Evolutionary conservation across 2,113 vertebrate genomes (phyloP).

Genomic region (Rhineura floridana): DNA sequence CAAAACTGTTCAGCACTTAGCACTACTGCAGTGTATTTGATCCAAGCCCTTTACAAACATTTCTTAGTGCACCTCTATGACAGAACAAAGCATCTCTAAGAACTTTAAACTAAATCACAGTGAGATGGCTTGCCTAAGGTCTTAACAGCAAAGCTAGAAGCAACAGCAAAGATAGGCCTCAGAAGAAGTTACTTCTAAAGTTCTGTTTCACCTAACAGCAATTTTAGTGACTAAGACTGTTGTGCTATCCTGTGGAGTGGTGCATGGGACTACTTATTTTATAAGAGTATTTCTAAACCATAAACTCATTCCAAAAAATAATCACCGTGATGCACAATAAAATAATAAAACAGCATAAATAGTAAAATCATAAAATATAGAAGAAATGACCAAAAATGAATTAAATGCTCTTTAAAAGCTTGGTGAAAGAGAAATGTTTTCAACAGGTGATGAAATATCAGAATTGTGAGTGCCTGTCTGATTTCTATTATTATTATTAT

Average conservation of each 20-base stretch:
- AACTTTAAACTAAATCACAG: not conserved
- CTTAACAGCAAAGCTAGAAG: not conserved
- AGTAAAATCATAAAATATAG: too few species aligned
- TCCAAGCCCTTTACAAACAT: not conserved
- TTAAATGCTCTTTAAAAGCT: too few species aligned
- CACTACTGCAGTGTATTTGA: not conserved
- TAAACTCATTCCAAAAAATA: too few species aligned
- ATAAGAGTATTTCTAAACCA: too few species aligned
- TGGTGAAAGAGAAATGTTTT: too few species aligned
- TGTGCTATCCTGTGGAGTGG: not conserved
- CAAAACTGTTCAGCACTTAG: not conserved
- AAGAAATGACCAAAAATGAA: too few species aligned
- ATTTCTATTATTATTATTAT: too few species aligned
- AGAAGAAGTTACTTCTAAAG: not conserved
- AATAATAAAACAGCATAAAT: too few species aligned
- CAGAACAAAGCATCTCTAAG: not conserved
- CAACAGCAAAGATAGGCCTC: not conserved
- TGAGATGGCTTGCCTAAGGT: not conserved
- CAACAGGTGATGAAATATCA: too few species aligned
- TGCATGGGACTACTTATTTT: not conserved
- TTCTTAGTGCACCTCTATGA: not conserved
- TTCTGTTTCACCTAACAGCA: not conserved
- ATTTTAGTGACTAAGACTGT: not conserved
- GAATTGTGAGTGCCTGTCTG: too few species aligned
- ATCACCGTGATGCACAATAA: too few species aligned